A percentile compares a stretch with the other conserved stretches of the same genome.
phyloP scores from a whole-genome alignment of 2,888 invertebrate genomes.

The Pristionchus japonicus region DNA sequence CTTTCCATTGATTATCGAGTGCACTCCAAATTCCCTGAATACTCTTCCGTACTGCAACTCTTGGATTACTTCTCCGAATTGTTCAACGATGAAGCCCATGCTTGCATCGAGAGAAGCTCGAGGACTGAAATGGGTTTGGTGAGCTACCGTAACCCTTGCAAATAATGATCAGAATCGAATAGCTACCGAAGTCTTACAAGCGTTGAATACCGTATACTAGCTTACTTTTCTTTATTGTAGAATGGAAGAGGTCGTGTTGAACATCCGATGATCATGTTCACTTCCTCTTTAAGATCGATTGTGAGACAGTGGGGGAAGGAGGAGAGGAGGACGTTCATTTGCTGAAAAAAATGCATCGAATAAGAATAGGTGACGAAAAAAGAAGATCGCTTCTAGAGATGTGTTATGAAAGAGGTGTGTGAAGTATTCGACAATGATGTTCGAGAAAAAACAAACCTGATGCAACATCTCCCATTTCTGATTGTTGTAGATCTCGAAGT shows the following conservation, averaged over 20 bases:
- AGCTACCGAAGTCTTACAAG: too few species aligned
- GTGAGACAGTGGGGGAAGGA: conserved; percentile 20
- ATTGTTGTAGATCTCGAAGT: conserved; percentile 19
- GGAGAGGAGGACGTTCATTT: neutral
- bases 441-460: neutral
- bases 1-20: neutral
- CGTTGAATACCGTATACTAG: neutral
- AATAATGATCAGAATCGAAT: too few species aligned
- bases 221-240: neutral
- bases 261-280: conserved; percentile 32
- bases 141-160: neutral
- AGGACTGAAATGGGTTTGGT: neutral
- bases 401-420: neutral
- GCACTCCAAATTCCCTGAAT: conserved; percentile 12
- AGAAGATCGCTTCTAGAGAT: neutral
- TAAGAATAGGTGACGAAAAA: too few species aligned
- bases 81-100: neutral
- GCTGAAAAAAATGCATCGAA: neutral
- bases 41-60: neutral
- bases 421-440: too few species aligned
- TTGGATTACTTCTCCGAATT: neutral
- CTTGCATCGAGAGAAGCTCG: conserved; percentile 18
- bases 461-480: conserved; percentile 16
- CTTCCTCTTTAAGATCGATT: neutral
- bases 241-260: neutral